phyloP scores from a whole-genome alignment of 2,797 vertebrate genomes.

The Nyctalus aviator region DNA sequence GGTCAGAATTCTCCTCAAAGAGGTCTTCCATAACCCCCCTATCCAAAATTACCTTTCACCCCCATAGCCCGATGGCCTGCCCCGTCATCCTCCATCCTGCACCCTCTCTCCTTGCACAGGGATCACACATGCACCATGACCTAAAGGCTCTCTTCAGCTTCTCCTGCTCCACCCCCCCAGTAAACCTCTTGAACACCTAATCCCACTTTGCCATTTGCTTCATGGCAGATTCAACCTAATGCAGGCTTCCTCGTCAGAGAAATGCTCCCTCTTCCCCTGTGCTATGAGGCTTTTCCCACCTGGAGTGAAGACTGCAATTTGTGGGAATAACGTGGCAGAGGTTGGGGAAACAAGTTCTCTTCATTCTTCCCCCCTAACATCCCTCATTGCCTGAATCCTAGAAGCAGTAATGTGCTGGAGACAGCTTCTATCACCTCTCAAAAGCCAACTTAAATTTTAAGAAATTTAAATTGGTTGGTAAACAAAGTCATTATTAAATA shows the following conservation, averaged over 20 bases:
- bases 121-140: neutral
- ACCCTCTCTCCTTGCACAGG: neutral
- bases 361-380: neutral
- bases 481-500: neutral
- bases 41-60: neutral
- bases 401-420: neutral
- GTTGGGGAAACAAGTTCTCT: neutral
- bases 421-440: neutral
- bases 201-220: neutral
- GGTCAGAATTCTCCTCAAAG: neutral
- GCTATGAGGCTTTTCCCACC: neutral
- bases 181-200: neutral
- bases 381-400: neutral
- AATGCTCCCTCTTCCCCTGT: neutral
- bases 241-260: neutral
- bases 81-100: neutral
- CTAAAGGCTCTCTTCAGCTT: neutral
- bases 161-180: neutral
- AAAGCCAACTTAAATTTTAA: neutral
- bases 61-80: too few species aligned
- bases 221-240: neutral
- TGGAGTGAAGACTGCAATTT: neutral
- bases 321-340: neutral
- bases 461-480: neutral
- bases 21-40: neutral